Evolutionary conservation across 2,888 invertebrate species (phyloP).

Genomic region (Lasioglossum calceatum): DNA sequence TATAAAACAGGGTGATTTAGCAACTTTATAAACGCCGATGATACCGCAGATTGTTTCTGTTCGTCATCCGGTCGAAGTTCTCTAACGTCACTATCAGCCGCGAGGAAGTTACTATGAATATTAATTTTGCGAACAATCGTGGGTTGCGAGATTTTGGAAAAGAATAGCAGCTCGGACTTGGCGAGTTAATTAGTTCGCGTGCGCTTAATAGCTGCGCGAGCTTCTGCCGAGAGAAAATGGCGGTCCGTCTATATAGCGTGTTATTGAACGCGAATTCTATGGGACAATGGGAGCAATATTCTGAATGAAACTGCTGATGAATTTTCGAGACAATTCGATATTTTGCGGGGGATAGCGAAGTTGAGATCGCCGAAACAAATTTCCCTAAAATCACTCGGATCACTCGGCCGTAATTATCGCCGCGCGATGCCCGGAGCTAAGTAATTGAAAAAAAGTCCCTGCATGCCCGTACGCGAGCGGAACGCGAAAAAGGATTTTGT

Average conservation of each 20-base stretch:
- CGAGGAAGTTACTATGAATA: slow-evolving; percentile 43
- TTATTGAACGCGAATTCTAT: slow-evolving; percentile 30
- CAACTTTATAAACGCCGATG: neutral
- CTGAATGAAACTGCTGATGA: slow-evolving; percentile 23
- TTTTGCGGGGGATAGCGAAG: neutral
- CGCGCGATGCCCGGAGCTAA: neutral
- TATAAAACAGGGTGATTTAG: neutral
- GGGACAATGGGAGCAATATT: slow-evolving; percentile 9
- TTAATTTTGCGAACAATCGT: slow-evolving; percentile 8
- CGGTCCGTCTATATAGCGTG: slow-evolving; percentile 24
- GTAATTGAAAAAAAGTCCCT: slow-evolving; percentile 50
- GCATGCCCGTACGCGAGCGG: slow-evolving; percentile 2
- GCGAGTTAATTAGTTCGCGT: slow-evolving; percentile 45
- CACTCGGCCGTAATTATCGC: slow-evolving; percentile 4
- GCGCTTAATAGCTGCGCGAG: slow-evolving; percentile 26
- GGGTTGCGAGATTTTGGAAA: slow-evolving; percentile 14
- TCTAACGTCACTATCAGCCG: slow-evolving; percentile 14
- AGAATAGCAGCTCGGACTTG: slow-evolving; percentile 13
- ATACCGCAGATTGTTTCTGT: slow-evolving; percentile 41
- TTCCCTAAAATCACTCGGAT: neutral
- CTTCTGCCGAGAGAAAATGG: slow-evolving; percentile 33
- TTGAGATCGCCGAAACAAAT: neutral
- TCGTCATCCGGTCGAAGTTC: slow-evolving; percentile 22
- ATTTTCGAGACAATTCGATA: slow-evolving; percentile 18
- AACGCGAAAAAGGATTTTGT: slow-evolving; percentile 34